Evolutionary conservation across 2,888 invertebrate genomes (phyloP).

Genomic region (Blera fallax): DNA sequence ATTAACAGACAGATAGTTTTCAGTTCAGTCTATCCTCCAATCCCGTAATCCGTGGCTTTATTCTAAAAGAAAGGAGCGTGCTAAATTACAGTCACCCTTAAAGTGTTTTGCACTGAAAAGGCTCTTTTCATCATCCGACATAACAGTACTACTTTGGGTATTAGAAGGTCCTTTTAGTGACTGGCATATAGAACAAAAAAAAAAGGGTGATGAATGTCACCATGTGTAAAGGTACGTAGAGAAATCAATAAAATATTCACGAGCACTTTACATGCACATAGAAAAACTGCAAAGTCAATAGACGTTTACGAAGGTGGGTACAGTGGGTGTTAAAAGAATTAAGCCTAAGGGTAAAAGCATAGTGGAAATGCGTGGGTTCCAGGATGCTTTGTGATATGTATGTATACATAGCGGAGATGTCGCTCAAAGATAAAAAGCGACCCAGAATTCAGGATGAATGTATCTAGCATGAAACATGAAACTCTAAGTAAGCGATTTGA

Average conservation of each 20-base stretch:
- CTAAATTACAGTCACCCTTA: constrained; percentile 2
- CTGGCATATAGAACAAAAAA: background rate
- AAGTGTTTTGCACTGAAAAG: background rate
- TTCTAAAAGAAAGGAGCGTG: background rate
- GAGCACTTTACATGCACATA: background rate
- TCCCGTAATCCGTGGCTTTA: background rate
- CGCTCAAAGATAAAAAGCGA: no score
- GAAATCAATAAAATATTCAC: constrained; percentile 36
- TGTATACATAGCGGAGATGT: no score
- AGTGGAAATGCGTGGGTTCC: no score
- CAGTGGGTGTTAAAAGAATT: background rate
- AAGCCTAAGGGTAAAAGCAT: background rate
- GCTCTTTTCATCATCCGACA: background rate
- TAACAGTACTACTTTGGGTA: background rate
- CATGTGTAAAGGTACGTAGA: background rate
- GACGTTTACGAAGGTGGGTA: background rate
- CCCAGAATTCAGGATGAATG: no score
- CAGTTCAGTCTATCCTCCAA: background rate
- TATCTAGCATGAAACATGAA: no score
- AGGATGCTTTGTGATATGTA: no score
- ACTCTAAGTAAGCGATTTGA: no score
- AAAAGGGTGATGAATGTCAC: background rate
- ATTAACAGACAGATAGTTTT: constrained; percentile 17
- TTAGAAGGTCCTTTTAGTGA: background rate
- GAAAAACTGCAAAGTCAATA: constrained; percentile 16